Conservation (phyloP, 2,888 invertebrate genomes). For the Hemithea aestivaria region DNA sequence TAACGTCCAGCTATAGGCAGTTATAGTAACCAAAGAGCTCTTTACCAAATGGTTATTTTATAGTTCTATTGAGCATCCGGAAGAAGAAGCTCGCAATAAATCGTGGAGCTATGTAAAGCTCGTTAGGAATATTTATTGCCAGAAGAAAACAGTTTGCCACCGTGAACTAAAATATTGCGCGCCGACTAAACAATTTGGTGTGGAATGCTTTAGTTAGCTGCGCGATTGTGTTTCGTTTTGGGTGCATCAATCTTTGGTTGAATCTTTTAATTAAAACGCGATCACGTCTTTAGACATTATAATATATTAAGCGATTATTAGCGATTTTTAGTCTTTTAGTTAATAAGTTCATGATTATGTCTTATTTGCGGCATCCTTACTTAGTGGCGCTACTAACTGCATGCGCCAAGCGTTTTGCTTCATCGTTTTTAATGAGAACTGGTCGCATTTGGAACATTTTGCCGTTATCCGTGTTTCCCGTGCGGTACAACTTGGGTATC, state of each 20-base stretch:
- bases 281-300: neutral
- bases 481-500: too few relatives aligned
- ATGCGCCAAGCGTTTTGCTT: too few relatives aligned
- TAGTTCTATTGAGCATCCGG: neutral
- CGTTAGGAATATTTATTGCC: conserved; percentile 25
- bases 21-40: too few relatives aligned
- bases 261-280: neutral
- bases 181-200: conserved; percentile 13
- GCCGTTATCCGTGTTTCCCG: too few relatives aligned
- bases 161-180: conserved; percentile 18
- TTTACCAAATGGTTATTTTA: conserved; percentile 12
- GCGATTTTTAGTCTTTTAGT: too few relatives aligned
- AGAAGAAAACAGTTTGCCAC: conserved; percentile 23
- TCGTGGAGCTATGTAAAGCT: conserved; percentile 23
- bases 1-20: too few relatives aligned
- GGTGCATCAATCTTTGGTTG: neutral
- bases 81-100: conserved; percentile 17
- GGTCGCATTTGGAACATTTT: too few relatives aligned
- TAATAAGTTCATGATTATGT: too few relatives aligned
- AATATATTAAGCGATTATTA: too few relatives aligned
- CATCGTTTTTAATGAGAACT: too few relatives aligned
- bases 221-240: conserved; percentile 9
- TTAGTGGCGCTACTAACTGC: too few relatives aligned
- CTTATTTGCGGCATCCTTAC: too few relatives aligned
- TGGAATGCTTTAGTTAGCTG: conserved; percentile 12